Base-by-base conservation (phyloP, 2,888 invertebrate genomes). In the Steinernema hermaphroditum region DNA sequence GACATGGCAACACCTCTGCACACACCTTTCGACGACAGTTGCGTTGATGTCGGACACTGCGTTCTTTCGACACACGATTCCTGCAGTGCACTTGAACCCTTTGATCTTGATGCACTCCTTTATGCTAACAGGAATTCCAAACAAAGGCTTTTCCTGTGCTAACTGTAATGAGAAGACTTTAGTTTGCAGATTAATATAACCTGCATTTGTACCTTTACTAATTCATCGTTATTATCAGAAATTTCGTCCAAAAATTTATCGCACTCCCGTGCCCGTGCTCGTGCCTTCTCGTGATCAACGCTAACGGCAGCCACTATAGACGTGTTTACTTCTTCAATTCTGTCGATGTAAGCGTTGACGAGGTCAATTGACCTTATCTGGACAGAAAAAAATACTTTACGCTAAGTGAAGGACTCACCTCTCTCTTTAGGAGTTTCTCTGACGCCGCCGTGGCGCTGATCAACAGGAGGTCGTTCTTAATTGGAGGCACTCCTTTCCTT, bases 281-380 rank as follows among this genome's bases (percentile, higher is more conserved):
- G 54, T 8, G 79, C 79, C 2, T 41, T 34, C 16, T 72, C 71
- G 54, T 77, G 81, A 68, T 80, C 72, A 8, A 70, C 68, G 27
- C 27, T 70, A 12, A 81, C 76, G 27, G 81, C 73, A 0, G 79
- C 79, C 41, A 81, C 81, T 8, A 79, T 50, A 24, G 57, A 19
- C 12, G 69, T 71, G 68, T 79, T 76, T 2, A 81, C 76, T 41
- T 76, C 76, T 16, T 69, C n/a, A 19, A 81, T 75, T 16, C 80
- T 74, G 8, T 57, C 71, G 49, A 79, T 79, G 57, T 79, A 79
- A 16, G 78, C 80, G 22, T 81, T 74, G 24, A 79, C 68, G 62
- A 79, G 43, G 16, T 73, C 70, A 1, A 24, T 43, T 46, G 72
- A 74, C 43, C 32, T 73, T 43, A 72, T 37, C 72, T 74, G n/a